Evolutionary conservation across 2,797 vertebrate species (phyloP).

Genomic region (Garrulus glandarius): DNA sequence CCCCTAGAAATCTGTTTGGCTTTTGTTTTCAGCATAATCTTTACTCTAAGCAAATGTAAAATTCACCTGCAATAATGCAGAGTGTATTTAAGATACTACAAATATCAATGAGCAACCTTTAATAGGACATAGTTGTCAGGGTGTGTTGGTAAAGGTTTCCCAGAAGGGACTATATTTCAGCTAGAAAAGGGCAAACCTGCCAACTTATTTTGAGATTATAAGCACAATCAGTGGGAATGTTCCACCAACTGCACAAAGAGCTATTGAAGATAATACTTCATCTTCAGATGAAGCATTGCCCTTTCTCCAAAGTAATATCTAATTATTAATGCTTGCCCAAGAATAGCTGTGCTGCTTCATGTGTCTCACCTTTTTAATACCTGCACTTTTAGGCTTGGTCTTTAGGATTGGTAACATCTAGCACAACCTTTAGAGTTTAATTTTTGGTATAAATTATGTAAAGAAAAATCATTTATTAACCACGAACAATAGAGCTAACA

Average conservation of each 20-base stretch:
- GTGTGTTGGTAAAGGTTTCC: conserved; percentile 57
- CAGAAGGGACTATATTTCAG: conserved; percentile 67
- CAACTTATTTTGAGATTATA: conserved; percentile 70
- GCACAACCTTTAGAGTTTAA: conserved; percentile 47
- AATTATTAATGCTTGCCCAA: conserved; percentile 67
- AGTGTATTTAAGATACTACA: conserved; percentile 53
- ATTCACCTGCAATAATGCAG: conserved; percentile 53
- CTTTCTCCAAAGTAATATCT: conserved; percentile 70
- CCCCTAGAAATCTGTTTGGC: neutral
- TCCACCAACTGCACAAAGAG: conserved; percentile 58
- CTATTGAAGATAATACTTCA: conserved; percentile 60
- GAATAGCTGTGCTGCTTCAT: conserved; percentile 48
- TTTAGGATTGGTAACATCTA: neutral
- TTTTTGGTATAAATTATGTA: conserved; percentile 29
- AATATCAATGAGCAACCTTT: conserved; percentile 72
- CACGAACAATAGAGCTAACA: neutral
- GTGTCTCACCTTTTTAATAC: conserved; percentile 37
- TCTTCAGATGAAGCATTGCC: conserved; percentile 70
- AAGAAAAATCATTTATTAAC: conserved; percentile 7
- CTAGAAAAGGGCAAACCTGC: conserved; percentile 73
- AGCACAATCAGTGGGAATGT: conserved; percentile 48
- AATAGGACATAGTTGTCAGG: conserved; percentile 61
- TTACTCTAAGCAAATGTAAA: conserved; percentile 52
- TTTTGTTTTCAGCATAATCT: conserved; percentile 53
- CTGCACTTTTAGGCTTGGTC: neutral